Percentiles rank a stretch among this genome's conserved stretches.
These are phyloP conservation scores for Thamnophis sirtalis DNA, from an alignment of 2,113 vertebrate genomes.

Conservation along the genomic window DNA sequence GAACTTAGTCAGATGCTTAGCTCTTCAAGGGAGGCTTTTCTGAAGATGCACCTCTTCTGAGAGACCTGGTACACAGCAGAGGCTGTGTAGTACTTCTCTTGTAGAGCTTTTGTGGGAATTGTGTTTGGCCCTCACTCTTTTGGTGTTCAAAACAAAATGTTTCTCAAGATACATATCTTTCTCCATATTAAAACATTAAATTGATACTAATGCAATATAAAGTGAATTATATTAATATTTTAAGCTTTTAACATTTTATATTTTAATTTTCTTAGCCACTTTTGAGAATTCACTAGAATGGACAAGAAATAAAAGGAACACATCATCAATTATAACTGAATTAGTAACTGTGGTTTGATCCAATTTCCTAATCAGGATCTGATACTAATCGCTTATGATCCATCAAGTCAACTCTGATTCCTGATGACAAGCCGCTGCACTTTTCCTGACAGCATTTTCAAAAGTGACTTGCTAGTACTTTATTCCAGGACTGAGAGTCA, in stretches of 20 bases:
- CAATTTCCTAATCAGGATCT: background rate
- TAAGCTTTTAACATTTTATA: background rate
- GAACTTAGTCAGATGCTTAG: background rate
- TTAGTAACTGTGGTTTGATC: background rate
- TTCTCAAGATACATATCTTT: background rate
- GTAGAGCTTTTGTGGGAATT: background rate
- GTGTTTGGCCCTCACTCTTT: background rate
- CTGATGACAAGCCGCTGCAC: background rate
- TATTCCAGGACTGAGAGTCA: background rate
- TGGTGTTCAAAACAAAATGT: background rate
- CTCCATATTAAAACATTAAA: background rate
- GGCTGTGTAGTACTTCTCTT: background rate
- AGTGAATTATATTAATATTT: background rate
- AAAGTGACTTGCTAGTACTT: background rate
- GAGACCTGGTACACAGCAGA: background rate
- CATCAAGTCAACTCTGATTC: background rate
- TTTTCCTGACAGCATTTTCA: background rate
- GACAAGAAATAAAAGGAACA: background rate
- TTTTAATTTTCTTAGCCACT: background rate
- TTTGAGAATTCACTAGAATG: background rate
- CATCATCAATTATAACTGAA: background rate
- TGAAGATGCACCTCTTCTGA: background rate
- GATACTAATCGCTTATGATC: background rate
- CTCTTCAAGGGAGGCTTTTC: background rate
- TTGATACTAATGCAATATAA: background rate